phyloP scores from a whole-genome alignment of 2,888 invertebrate species.

The Scotopteryx bipunctaria region DNA sequence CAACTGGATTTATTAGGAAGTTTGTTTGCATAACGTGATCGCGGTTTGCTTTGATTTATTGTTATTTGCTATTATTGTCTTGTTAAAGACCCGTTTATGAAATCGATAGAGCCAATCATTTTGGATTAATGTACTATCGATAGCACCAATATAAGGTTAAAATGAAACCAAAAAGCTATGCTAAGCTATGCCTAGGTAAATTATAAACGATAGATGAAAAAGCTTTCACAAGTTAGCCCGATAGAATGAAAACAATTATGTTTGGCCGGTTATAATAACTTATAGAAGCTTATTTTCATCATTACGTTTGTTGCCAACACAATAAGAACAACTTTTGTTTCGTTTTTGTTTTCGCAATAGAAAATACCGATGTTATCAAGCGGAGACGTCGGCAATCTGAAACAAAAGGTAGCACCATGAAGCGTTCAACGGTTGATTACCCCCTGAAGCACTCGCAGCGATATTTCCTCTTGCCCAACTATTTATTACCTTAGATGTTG shows the following conservation, averaged over 20 bases:
- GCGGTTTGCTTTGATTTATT: slow-evolving; percentile 24
- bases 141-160: too few species aligned
- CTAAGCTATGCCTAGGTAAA: too few species aligned
- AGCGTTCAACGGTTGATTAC: slow-evolving; percentile 51
- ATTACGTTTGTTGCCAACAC: slow-evolving; percentile 37
- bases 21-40: slow-evolving; percentile 30
- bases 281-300: slow-evolving; percentile 34
- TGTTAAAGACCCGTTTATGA: not conserved
- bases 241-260: slow-evolving; percentile 18
- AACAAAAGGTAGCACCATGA: slow-evolving; percentile 52
- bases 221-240: not conserved
- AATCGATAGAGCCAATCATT: not conserved
- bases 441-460: slow-evolving; percentile 49
- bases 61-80: slow-evolving; percentile 16
- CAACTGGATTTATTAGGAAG: slow-evolving; percentile 25
- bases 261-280: slow-evolving; percentile 30
- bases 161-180: too few species aligned
- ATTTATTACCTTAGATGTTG: slow-evolving; percentile 44
- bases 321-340: slow-evolving; percentile 39
- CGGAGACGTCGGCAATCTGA: slow-evolving; percentile 44
- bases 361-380: slow-evolving; percentile 40
- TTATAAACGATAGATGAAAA: too few species aligned
- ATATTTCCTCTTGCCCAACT: slow-evolving; percentile 40
- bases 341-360: slow-evolving; percentile 40
- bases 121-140: not conserved